Base-by-base conservation (phyloP, 2,888 invertebrate species). In the Tortrix viridana region DNA sequence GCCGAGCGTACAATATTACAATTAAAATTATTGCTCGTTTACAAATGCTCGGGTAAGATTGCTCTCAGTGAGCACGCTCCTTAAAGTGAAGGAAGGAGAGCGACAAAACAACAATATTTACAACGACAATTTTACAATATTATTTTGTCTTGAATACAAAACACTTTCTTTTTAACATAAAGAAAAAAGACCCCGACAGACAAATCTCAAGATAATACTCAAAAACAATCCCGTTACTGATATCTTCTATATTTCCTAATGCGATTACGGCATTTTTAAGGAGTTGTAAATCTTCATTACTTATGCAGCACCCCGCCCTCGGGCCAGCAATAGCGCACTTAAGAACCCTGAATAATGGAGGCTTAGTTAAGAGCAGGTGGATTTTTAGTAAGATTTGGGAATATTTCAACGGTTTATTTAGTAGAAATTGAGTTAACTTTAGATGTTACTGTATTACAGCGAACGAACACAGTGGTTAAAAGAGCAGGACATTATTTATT, bases 191-290 rank as follows among this genome's bases (percentile, higher is more conserved):
- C 19, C 20, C 19, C 18, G 22, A 52, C 50, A 16, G 23, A 0
- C 37, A 54, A 60, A 60, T 60, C 48, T 26, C 5, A 37, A 22
- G 43, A 47, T 26, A 43, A 60, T 48, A 60, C 22, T 3, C 43
- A 41, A 50, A 22, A n/a, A 50, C 44, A 62, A 56, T 56, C 56
- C 38, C 7, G 23, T 57, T 62, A 50, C 38, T 55, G 55, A 49
- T 37, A 62, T 57, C 56, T 46, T 53, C 46, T 46, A 57, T 53
- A 63, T 58, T 52, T 46, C 50, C 23, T 47, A 58, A 63, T 58
- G 32, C 57, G 57, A 63, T 63, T 63, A 63, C 32, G 32, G 43
- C 57, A 63, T 63, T 63, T 63, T 54, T 63, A 53, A 52, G 56
- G 50, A 43, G 23, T 55, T 44, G 52, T 20, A n/a, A 43, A 57